Percentiles rank a stretch among this genome's conserved stretches.
Conservation (phyloP, 2,797 vertebrate species). For the Sebastes paucispinis region DNA sequence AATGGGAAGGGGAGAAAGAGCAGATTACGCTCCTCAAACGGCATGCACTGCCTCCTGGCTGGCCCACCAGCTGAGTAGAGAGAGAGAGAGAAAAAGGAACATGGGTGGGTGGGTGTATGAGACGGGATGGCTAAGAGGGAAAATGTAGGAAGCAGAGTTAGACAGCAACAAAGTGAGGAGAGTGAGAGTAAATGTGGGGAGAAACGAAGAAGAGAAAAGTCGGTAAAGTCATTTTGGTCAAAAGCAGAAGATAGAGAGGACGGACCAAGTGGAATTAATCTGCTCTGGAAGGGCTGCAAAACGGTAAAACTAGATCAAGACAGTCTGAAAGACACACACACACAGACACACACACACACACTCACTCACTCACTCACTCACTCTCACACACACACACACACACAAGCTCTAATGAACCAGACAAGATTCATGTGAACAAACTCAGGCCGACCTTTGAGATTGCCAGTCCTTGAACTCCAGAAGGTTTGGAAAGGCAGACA, state of each 20-base stretch:
- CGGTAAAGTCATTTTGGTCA: neutral
- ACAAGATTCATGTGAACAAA: conserved; percentile 56
- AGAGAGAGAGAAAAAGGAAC: neutral
- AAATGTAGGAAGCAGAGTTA: conserved; percentile 22
- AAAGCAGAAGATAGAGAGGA: neutral
- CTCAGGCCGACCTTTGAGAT: conserved; percentile 9
- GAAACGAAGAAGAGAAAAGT: neutral
- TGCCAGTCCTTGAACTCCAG: conserved; percentile 46
- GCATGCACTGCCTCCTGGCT: conserved; percentile 57
- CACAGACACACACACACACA: neutral
- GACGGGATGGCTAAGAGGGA: neutral
- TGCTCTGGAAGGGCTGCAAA: neutral
- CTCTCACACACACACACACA: conserved; percentile 9
- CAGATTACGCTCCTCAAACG: conserved; percentile 68
- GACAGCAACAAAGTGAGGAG: conserved; percentile 25
- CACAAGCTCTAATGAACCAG: conserved; percentile 40
- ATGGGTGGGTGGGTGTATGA: conserved; percentile 7
- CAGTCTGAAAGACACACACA: neutral
- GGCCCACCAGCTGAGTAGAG: conserved; percentile 60
- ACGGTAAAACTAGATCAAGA: conserved; percentile 6
- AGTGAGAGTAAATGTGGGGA: conserved; percentile 15
- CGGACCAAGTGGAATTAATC: neutral
- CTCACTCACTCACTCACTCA: neutral
- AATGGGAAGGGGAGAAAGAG: conserved; percentile 70
- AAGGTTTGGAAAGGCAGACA: neutral